These are phyloP conservation scores for Hyposmocoma kahamanoa DNA, from an alignment of 1,140 invertebrate species.

Conservation along the genomic window DNA sequence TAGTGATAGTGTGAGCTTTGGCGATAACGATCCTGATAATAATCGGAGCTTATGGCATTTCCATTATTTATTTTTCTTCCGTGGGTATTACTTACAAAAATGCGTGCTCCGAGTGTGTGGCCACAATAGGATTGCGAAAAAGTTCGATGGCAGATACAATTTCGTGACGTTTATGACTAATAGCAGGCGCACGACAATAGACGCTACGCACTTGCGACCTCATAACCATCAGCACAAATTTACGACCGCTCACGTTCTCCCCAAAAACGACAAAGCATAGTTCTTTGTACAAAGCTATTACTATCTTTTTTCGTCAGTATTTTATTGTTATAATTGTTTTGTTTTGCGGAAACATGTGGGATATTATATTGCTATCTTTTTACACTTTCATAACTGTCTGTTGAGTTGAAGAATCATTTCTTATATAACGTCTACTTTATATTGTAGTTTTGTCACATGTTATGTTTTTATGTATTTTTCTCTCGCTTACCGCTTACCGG, in stretches of 20 bases:
- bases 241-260: slow-evolving; percentile 32
- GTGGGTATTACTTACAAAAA: background rate
- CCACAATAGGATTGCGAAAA: slow-evolving; percentile 25
- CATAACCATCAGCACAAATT: slow-evolving; percentile 52
- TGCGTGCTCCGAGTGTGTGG: slow-evolving; percentile 6
- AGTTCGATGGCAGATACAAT: background rate
- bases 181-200: slow-evolving; percentile 2
- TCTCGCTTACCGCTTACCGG: too few species aligned
- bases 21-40: background rate
- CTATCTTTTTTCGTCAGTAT: too few species aligned
- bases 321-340: too few species aligned
- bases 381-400: too few species aligned
- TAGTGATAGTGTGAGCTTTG: background rate
- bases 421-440: too few species aligned
- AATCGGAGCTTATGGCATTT: background rate
- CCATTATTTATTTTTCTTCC: background rate
- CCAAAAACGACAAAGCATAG: slow-evolving; percentile 18
- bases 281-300: too few species aligned
- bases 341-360: too few species aligned
- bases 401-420: too few species aligned
- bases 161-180: too few species aligned
- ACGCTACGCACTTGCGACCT: slow-evolving; percentile 47
- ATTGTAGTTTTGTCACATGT: too few species aligned
- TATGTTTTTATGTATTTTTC: too few species aligned
- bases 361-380: too few species aligned